These are phyloP conservation scores for Brachionichthys hirsutus DNA, from an alignment of 2,113 vertebrate species.

Conservation along the genomic window DNA sequence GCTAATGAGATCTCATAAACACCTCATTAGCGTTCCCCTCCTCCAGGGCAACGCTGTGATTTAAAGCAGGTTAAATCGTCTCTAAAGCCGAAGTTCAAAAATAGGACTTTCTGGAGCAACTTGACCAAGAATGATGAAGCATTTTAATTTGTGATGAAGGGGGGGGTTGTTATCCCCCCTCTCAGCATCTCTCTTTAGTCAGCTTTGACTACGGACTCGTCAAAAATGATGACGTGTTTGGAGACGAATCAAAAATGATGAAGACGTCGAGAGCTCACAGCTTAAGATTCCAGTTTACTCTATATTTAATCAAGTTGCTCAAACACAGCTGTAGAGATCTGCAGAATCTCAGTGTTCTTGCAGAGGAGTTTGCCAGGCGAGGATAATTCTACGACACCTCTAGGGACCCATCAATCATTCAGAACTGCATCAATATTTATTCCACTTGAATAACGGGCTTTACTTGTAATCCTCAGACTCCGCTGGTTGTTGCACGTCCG, in stretches of 20 bases:
- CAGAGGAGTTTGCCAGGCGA: conserved; percentile 35
- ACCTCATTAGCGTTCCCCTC: background rate
- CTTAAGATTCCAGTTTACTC: no score
- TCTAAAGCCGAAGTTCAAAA: no score
- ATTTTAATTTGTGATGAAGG: no score
- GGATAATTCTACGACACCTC: conserved; percentile 46
- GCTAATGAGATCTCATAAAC: conserved; percentile 13
- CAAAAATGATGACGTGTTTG: no score
- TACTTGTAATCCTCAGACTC: conserved; percentile 29
- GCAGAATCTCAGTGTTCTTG: conserved; percentile 32
- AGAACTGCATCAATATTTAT: conserved; percentile 43
- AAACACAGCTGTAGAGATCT: background rate
- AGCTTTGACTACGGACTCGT: no score
- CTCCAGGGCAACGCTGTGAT: background rate
- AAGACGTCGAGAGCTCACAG: no score
- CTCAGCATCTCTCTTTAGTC: no score
- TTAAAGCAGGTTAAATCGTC: background rate
- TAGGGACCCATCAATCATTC: conserved; percentile 58
- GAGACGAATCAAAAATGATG: no score
- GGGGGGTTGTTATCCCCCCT: no score
- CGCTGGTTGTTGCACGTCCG: conserved; percentile 7
- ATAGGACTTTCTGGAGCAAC: no score
- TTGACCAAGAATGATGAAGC: no score
- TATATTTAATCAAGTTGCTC: no score
- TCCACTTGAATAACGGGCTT: conserved; percentile 40